Evolutionary conservation across 2,888 invertebrate species (phyloP).

Genomic region (Cataglyphis livida): DNA sequence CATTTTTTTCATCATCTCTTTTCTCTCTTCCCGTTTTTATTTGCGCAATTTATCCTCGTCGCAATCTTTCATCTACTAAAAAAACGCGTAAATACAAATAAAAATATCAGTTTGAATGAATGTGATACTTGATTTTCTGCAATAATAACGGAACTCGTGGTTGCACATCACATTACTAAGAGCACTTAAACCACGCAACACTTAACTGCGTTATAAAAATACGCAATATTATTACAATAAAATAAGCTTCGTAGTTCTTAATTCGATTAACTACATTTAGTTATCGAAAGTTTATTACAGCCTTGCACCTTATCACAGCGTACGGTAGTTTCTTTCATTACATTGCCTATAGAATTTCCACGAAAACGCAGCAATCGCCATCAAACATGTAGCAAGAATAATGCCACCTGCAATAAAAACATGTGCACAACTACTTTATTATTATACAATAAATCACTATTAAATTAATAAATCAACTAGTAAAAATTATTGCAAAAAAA

Average conservation of each 20-base stretch:
- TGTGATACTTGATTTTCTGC: not conserved
- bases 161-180: conserved; percentile 77
- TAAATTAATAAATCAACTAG: not conserved
- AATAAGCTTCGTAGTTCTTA: conserved; percentile 72
- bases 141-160: conserved; percentile 64
- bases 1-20: not conserved
- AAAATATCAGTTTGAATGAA: conserved; percentile 49
- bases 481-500: not conserved
- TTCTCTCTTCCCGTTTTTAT: not conserved
- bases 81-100: conserved; percentile 60
- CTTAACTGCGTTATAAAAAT: conserved; percentile 75
- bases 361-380: conserved; percentile 93
- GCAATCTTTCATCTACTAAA: conserved; percentile 42
- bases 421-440: conserved; percentile 21
- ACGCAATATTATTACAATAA: conserved; percentile 75
- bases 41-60: not conserved
- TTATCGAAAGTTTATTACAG: conserved; percentile 63
- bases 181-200: conserved; percentile 76
- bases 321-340: conserved; percentile 95
- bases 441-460: conserved; percentile 58
- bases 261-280: conserved; percentile 67
- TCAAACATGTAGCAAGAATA: conserved; percentile 91
- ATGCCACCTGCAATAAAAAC: conserved; percentile 90
- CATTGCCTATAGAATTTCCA: conserved; percentile 95
- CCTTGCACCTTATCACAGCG: conserved; percentile 89